phyloP scores from a whole-genome alignment of 2,888 invertebrate genomes.

The Clivina fossor region DNA sequence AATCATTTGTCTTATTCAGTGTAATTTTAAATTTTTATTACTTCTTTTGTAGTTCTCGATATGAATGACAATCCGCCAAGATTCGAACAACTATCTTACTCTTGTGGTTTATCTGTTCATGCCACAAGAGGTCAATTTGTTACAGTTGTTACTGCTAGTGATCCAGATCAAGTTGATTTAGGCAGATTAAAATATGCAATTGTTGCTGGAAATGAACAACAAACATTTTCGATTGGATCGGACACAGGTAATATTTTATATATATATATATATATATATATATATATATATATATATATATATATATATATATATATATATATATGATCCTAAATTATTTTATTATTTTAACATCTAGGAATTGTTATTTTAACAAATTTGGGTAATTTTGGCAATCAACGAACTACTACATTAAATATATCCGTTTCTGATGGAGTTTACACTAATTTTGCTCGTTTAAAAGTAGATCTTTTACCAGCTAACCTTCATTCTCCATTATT shows the following conservation, averaged over 20 bases:
- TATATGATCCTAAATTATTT: conserved; percentile 14
- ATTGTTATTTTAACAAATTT: conserved; percentile 65
- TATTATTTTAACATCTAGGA: conserved; percentile 46
- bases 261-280: no score
- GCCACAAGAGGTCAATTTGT: conserved; percentile 86
- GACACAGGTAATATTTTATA: conserved; percentile 58
- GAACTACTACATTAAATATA: conserved; percentile 76
- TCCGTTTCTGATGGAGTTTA: conserved; percentile 96
- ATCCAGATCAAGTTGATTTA: conserved; percentile 81
- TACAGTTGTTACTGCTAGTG: conserved; percentile 84
- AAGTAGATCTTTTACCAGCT: conserved; percentile 75
- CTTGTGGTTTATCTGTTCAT: conserved; percentile 75
- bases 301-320: conserved; percentile 6
- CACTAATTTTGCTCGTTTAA: conserved; percentile 81
- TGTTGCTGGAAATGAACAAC: conserved; percentile 77
- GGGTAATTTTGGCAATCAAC: conserved; percentile 69
- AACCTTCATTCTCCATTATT: conserved; percentile 82
- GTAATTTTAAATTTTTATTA: no score
- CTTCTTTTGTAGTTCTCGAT: conserved; percentile 68
- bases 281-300: no score
- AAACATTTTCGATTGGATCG: conserved; percentile 69
- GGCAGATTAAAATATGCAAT: conserved; percentile 76
- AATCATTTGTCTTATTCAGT: no score
- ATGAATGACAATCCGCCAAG: conserved; percentile 90
- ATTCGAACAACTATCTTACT: conserved; percentile 79